Evolutionary conservation across 1,140 invertebrate species (phyloP), one percentile per base, ranked within the genome.

Genomic region (Bombus huntii): DNA sequence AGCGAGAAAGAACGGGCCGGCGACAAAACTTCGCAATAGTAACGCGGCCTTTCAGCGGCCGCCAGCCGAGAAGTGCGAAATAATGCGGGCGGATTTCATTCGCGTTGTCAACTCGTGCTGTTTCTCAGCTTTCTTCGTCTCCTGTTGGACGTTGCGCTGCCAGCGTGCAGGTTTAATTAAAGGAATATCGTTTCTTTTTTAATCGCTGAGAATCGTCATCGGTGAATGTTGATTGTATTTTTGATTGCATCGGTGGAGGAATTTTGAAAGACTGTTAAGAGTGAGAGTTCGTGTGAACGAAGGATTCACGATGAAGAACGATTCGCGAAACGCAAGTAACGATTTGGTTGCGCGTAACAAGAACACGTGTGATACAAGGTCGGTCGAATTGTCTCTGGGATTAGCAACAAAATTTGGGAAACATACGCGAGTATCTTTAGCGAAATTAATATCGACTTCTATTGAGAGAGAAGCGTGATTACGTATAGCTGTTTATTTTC

Each of bases 31-130:
- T 80, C 13, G 62, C 47, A 62, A 57, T 68, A 31, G 47, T 31
- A n/a, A 78, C 66, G 57, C 53, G 57, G 8, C 57, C n/a, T 47
- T 81, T 81, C 66, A 71, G 47, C 18, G 65, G 44, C 31, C 66
- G 4, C 68, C 44, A 39, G 22, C 65, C 66, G 66, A 31, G 34
- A 28, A 39, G 5, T 47, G 47, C 28, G 44, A 57, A 53, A 81
- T 81, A 81, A 81, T 53, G 31, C 65, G 3, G 3, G 13, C 31
- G 47, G 39, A 12, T 74, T 44, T 42, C 18, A 25, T 72, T 81
- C 47, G 31, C 22, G 18, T 53, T 53, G 13, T 28, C 39, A n/a
- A 71, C 34, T n/a, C 65, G 53, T 15, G 42, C 31, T 9, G 53
- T 44, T 25, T 12, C 65, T 13, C 2, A 18, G n/a, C 31, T 39